phyloP scores from a whole-genome alignment of 2,113 vertebrate genomes.

The Podilymbus podiceps region DNA sequence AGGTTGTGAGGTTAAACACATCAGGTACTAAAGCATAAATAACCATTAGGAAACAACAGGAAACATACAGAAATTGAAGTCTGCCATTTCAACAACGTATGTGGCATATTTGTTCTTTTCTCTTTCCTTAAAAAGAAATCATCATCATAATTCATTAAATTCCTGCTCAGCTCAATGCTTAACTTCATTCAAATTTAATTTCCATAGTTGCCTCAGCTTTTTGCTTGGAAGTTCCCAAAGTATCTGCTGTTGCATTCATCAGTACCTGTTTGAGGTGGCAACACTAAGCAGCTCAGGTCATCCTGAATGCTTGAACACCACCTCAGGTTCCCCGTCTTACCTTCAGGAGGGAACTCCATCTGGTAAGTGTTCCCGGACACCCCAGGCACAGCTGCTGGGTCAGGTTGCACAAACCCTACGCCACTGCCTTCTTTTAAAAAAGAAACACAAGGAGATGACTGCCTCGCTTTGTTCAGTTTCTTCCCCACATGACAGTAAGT shows the following conservation, averaged over 20 bases:
- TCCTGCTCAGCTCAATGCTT: not conserved
- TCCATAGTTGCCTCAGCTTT: not conserved
- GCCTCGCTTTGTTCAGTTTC: not conserved
- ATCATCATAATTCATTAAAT: not conserved
- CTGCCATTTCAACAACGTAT: not conserved
- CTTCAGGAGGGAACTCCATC: not conserved
- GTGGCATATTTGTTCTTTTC: not conserved
- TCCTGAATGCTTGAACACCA: not conserved
- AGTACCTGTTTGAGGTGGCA: not conserved
- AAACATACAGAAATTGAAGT: not conserved
- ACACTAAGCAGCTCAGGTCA: not conserved
- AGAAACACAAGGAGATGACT: not conserved
- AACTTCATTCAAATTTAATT: not conserved
- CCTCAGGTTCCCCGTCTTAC: not conserved
- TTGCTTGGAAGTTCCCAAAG: not conserved
- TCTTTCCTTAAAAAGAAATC: not conserved
- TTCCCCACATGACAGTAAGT: not conserved
- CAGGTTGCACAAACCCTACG: not conserved
- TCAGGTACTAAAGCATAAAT: not conserved
- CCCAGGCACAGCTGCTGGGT: not conserved
- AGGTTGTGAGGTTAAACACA: not conserved
- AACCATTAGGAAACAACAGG: not conserved
- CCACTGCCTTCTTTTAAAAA: not conserved
- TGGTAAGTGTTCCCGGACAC: not conserved
- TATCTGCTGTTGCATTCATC: not conserved